Conservation (phyloP, 2,888 invertebrate genomes). For the Galerucella pusilla region DNA sequence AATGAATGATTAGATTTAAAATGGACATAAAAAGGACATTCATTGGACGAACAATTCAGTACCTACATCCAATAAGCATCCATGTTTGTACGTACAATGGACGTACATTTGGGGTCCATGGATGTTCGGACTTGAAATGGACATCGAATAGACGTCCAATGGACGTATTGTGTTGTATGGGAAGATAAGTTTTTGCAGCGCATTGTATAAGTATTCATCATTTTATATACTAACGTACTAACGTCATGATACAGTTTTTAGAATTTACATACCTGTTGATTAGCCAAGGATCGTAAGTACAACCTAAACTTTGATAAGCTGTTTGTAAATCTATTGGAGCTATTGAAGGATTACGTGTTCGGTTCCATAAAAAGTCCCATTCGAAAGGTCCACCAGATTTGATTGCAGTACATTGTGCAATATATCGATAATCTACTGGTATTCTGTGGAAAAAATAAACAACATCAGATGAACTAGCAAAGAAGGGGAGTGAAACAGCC, state of each 20-base stretch:
- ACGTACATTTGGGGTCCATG: too few relatives aligned
- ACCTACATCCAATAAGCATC: too few relatives aligned
- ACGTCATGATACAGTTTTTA: neutral
- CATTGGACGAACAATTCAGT: too few relatives aligned
- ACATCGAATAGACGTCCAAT: too few relatives aligned
- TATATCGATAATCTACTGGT: constrained; percentile 72
- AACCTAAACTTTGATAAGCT: constrained; percentile 67
- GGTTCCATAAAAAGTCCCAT: constrained; percentile 77
- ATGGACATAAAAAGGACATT: too few relatives aligned
- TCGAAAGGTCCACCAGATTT: constrained; percentile 73
- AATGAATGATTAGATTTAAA: too few relatives aligned
- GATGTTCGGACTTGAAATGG: too few relatives aligned
- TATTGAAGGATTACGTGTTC: constrained; percentile 71
- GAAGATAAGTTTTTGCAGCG: too few relatives aligned
- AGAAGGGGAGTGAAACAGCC: too few relatives aligned
- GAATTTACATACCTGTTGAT: constrained; percentile 65
- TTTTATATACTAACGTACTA: neutral
- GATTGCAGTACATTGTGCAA: constrained; percentile 74
- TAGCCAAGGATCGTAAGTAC: constrained; percentile 67
- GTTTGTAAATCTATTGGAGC: constrained; percentile 68
- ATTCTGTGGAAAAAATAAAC: constrained; percentile 65
- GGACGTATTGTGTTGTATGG: too few relatives aligned
- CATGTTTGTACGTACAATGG: too few relatives aligned
- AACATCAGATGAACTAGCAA: neutral
- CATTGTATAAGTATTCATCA: neutral